Percentiles rank a stretch among this genome's conserved stretches.
Conservation (phyloP, 2,113 vertebrate genomes). For the Tetraodon nigroviridis region DNA sequence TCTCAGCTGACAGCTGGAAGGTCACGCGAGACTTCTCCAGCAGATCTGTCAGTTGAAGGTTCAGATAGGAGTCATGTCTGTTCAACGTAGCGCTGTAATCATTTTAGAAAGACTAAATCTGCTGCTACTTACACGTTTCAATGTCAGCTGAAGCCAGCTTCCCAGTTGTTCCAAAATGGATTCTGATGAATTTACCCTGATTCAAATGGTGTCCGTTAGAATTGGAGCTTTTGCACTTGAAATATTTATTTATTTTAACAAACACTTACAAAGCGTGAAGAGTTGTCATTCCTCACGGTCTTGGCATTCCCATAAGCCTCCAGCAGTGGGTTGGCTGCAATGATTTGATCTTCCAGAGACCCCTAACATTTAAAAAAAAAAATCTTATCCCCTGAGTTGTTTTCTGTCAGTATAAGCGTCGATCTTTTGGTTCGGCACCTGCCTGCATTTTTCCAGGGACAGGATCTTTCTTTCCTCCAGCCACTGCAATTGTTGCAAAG, state of each 20-base stretch:
- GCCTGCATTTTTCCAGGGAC: conserved; percentile 79
- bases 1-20: conserved; percentile 75
- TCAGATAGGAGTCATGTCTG: not conserved
- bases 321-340: conserved; percentile 79
- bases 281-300: conserved; percentile 82
- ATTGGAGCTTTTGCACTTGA: not conserved
- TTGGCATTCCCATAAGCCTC: conserved; percentile 82
- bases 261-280: conserved; percentile 77
- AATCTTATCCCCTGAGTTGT: not conserved
- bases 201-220: not conserved
- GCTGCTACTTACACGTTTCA: conserved; percentile 59
- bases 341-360: conserved; percentile 81
- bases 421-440: too few species aligned
- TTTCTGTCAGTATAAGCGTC: too few species aligned
- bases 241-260: not conserved
- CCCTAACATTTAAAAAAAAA: conserved; percentile 69
- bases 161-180: conserved; percentile 53
- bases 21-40: conserved; percentile 71
- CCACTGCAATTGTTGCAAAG: conserved; percentile 90
- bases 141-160: conserved; percentile 63
- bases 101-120: too few species aligned
- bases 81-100: too few species aligned
- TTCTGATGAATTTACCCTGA: conserved; percentile 68
- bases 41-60: conserved; percentile 47
- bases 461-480: conserved; percentile 65